These are phyloP conservation scores for Callionymus lyra DNA, from an alignment of 2,113 vertebrate genomes.

Conservation along the genomic window DNA sequence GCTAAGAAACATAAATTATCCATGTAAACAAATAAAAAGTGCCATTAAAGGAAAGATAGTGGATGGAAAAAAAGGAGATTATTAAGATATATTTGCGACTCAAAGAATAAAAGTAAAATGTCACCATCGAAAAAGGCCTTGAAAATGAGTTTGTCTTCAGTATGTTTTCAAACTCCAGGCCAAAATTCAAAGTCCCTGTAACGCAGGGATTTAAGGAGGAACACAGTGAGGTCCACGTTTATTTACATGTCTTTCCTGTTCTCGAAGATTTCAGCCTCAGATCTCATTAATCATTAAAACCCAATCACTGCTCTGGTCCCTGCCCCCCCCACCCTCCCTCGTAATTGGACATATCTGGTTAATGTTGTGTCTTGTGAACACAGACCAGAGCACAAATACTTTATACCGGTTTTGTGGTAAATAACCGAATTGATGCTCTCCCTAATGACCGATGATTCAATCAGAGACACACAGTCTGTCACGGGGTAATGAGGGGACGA, in stretches of 20 bases:
- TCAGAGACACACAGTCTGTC: constrained; percentile 48
- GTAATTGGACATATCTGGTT: constrained; percentile 44
- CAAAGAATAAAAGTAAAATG: too few relatives aligned
- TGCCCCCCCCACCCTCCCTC: constrained; percentile 17
- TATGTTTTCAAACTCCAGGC: too few relatives aligned
- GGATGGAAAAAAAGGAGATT: too few relatives aligned
- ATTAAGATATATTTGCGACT: too few relatives aligned
- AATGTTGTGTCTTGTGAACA: constrained; percentile 32
- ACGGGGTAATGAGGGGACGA: constrained; percentile 44
- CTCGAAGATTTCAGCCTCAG: constrained; percentile 23
- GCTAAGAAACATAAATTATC: too few relatives aligned
- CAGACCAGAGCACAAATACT: constrained; percentile 37
- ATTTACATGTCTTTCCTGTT: constrained; percentile 2
- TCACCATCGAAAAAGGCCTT: too few relatives aligned
- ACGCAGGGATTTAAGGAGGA: too few relatives aligned
- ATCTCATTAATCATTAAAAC: constrained; percentile 49
- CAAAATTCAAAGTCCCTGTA: too few relatives aligned
- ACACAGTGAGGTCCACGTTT: neutral
- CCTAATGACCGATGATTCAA: constrained; percentile 56
- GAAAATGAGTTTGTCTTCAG: too few relatives aligned
- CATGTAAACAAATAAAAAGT: too few relatives aligned
- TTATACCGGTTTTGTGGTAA: constrained; percentile 38
- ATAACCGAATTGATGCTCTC: constrained; percentile 51
- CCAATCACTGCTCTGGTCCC: constrained; percentile 30
- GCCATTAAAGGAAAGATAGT: too few relatives aligned